Conservation (phyloP, 2,797 vertebrate genomes). For the Micromesistius poutassou region DNA sequence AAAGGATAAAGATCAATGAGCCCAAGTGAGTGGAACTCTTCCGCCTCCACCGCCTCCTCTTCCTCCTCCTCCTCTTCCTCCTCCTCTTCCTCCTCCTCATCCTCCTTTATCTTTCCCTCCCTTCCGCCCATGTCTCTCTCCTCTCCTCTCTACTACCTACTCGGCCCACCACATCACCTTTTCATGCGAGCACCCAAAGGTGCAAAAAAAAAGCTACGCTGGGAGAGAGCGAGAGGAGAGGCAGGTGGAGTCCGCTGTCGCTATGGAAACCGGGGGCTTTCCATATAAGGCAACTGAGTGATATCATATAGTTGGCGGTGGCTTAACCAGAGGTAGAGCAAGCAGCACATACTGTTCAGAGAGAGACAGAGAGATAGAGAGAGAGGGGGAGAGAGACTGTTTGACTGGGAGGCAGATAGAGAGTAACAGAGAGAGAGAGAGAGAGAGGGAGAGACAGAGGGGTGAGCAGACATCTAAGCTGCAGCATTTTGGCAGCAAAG, state of each 20-base stretch:
- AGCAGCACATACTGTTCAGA: conserved; percentile 48
- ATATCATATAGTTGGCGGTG: conserved; percentile 72
- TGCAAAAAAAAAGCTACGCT: conserved; percentile 5
- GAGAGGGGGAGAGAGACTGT: conserved; percentile 34
- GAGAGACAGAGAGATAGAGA: conserved; percentile 33
- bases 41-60: not conserved
- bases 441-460: conserved; percentile 13
- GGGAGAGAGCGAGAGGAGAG: conserved; percentile 38
- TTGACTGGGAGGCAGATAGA: no score
- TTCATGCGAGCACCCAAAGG: not conserved
- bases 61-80: not conserved
- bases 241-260: conserved; percentile 89
- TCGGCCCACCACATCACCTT: not conserved
- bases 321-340: conserved; percentile 44
- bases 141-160: not conserved
- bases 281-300: conserved; percentile 75
- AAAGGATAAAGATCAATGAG: conserved; percentile 1
- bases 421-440: no score
- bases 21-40: not conserved
- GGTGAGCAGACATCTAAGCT: conserved; percentile 4
- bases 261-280: conserved; percentile 77
- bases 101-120: not conserved
- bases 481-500: not conserved
- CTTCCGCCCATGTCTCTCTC: not conserved
- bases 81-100: no score